phyloP scores from a whole-genome alignment of 2,888 invertebrate genomes.

The Lithophane ornitopus region DNA sequence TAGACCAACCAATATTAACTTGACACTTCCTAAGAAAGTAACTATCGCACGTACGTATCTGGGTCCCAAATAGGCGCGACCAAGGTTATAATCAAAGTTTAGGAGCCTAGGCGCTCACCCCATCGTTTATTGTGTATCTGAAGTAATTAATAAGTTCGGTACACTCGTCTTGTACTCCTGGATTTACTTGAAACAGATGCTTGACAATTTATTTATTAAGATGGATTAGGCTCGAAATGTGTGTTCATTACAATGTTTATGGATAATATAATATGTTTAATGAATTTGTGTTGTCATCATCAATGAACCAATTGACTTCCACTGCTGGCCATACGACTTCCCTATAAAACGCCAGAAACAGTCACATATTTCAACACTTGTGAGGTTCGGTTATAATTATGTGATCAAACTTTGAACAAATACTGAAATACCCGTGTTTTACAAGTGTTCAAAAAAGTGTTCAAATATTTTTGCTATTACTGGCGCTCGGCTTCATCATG shows the following conservation, averaged over 20 bases:
- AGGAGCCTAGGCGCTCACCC: slow-evolving; percentile 59
- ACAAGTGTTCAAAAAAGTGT: too few relatives aligned
- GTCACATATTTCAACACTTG: too few relatives aligned
- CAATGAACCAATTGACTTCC: neutral
- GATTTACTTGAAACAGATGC: slow-evolving; percentile 21
- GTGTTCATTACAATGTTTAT: neutral
- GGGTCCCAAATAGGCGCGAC: slow-evolving; percentile 32
- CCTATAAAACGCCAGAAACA: neutral
- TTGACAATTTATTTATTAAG: slow-evolving; percentile 19
- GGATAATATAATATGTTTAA: neutral
- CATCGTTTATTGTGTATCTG: slow-evolving; percentile 70
- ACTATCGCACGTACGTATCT: slow-evolving; percentile 45
- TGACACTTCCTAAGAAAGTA: slow-evolving; percentile 10
- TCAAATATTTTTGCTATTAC: too few relatives aligned
- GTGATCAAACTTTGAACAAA: too few relatives aligned
- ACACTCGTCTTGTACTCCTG: slow-evolving; percentile 30
- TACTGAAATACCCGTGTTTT: too few relatives aligned
- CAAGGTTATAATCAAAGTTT: slow-evolving; percentile 75
- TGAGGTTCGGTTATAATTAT: too few relatives aligned
- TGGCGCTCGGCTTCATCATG: too few relatives aligned
- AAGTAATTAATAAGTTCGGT: slow-evolving; percentile 74
- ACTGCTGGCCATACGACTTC: neutral
- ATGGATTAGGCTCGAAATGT: neutral
- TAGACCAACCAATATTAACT: slow-evolving; percentile 18
- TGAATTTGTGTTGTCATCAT: neutral